Conservation (phyloP, 2,888 invertebrate species). For the Brachylomia viminalis region DNA sequence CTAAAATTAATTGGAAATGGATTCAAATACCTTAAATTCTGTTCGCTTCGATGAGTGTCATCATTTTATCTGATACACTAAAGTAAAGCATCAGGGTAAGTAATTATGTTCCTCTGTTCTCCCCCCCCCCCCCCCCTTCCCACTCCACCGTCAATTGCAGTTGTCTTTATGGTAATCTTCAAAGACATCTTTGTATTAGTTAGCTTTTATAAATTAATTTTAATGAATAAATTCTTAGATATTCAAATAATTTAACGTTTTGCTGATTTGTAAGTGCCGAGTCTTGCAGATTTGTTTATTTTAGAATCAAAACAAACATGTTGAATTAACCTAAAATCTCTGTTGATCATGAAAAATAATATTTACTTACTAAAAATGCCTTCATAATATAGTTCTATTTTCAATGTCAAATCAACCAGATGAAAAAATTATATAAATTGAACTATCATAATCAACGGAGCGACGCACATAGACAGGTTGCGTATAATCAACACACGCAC, state of each 20-base stretch:
- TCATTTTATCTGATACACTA: slow-evolving; percentile 31
- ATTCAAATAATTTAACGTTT: background rate
- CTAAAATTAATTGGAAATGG: slow-evolving; percentile 46
- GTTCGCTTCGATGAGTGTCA: slow-evolving; percentile 19
- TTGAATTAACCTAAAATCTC: background rate
- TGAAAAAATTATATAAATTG: slow-evolving; percentile 37
- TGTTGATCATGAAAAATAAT: background rate
- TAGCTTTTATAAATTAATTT: background rate
- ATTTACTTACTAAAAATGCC: no score
- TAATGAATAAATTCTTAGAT: background rate
- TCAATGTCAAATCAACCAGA: slow-evolving; percentile 3
- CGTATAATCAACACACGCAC: slow-evolving; percentile 79
- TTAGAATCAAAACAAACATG: background rate
- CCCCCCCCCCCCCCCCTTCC: no score
- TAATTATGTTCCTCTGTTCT: slow-evolving; percentile 34
- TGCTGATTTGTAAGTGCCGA: background rate
- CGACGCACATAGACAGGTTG: slow-evolving; percentile 69
- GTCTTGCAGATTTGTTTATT: no score
- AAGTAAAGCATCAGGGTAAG: slow-evolving; percentile 23
- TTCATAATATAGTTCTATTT: background rate
- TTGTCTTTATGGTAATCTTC: slow-evolving; percentile 27
- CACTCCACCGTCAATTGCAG: slow-evolving; percentile 19
- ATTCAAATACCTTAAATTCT: slow-evolving; percentile 33
- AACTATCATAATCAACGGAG: slow-evolving; percentile 75
- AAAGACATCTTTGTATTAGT: slow-evolving; percentile 18